Evolutionary conservation across 2,797 vertebrate genomes (phyloP).

Genomic region (Petrocephalus schoutedeni): DNA sequence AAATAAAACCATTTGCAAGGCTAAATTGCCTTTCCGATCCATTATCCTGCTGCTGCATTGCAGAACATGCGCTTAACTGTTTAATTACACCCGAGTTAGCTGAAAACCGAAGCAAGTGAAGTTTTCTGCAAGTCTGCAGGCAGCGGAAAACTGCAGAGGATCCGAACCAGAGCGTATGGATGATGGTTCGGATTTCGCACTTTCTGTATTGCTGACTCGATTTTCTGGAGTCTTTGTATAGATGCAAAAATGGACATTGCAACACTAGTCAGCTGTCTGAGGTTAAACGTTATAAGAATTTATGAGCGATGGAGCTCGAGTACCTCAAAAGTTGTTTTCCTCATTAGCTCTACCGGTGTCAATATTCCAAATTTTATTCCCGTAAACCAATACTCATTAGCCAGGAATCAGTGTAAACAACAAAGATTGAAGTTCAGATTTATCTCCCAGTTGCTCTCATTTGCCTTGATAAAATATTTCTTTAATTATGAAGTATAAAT

Average conservation of each 20-base stretch:
- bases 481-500: conserved; percentile 1
- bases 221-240: background rate
- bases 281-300: background rate
- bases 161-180: background rate
- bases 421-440: background rate
- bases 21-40: background rate
- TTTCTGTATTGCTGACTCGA: background rate
- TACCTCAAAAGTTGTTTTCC: background rate
- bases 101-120: background rate
- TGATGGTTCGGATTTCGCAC: background rate
- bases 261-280: background rate
- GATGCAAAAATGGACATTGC: background rate
- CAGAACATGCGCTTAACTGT: background rate
- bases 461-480: background rate
- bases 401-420: background rate
- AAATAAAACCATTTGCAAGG: background rate
- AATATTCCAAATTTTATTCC: background rate
- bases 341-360: background rate
- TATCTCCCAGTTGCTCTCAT: background rate
- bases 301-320: background rate
- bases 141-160: background rate
- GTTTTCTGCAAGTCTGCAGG: background rate
- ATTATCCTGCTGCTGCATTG: background rate
- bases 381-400: background rate
- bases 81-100: background rate